These are phyloP conservation scores for Sternotherus odoratus DNA, from an alignment of 2,797 vertebrate species.

Conservation along the genomic window DNA sequence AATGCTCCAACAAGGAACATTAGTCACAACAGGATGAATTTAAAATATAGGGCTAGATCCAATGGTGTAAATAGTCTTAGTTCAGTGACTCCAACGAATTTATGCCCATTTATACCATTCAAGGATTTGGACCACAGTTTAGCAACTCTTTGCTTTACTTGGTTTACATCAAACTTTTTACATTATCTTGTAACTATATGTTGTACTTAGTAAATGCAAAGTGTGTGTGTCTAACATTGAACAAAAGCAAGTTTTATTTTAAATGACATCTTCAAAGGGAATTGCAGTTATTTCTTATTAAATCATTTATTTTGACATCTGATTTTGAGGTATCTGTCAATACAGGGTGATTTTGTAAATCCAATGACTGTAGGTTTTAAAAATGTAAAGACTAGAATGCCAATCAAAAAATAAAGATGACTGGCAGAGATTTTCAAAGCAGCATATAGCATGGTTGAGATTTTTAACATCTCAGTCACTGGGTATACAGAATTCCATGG, in stretches of 20 bases:
- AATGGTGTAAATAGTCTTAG: not conserved
- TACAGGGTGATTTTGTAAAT: not conserved
- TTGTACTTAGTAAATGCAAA: constrained; percentile 17
- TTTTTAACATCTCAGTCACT: not conserved
- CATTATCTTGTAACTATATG: not conserved
- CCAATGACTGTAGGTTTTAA: not conserved
- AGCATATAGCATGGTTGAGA: not conserved
- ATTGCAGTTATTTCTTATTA: not conserved
- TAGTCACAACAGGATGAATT: not conserved
- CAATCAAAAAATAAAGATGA: not conserved
- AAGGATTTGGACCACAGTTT: not conserved
- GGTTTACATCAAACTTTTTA: not conserved
- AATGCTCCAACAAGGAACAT: not conserved
- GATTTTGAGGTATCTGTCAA: not conserved
- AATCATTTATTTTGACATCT: not conserved
- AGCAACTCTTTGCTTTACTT: constrained; percentile 2
- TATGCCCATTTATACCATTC: not conserved
- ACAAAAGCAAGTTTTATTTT: not conserved
- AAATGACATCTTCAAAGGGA: not conserved
- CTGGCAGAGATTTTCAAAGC: not conserved
- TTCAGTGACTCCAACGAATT: not conserved
- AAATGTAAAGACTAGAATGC: not conserved
- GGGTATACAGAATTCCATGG: constrained; percentile 33
- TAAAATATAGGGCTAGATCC: not conserved
- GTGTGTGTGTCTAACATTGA: not conserved